Percentiles rank a stretch among this genome's conserved stretches.
phyloP scores from a whole-genome alignment of 2,113 vertebrate genomes.

The Ascaphus truei region DNA sequence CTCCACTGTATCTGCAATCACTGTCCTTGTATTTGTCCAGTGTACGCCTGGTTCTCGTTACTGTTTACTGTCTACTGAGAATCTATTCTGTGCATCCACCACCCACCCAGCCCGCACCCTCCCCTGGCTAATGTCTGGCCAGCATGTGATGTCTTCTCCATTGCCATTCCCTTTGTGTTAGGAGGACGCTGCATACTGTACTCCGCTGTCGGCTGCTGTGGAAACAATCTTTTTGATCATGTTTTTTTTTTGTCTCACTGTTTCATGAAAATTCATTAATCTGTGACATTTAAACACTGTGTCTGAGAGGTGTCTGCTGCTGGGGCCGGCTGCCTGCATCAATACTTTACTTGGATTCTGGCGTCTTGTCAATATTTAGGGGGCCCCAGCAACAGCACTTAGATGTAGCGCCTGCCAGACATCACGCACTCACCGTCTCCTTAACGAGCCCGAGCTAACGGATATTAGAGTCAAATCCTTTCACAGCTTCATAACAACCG shows the following conservation, averaged over 20 bases:
- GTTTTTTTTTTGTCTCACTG: slow-evolving; percentile 30
- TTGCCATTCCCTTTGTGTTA: background rate
- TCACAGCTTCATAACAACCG: slow-evolving; percentile 56
- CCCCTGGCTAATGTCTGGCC: background rate
- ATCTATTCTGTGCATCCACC: background rate
- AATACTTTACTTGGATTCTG: slow-evolving; percentile 69
- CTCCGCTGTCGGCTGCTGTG: slow-evolving; percentile 49
- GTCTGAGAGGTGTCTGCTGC: slow-evolving; percentile 74
- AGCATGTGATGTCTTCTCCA: background rate
- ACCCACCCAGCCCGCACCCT: too few relatives aligned
- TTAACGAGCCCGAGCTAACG: slow-evolving; percentile 49
- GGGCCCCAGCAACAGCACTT: slow-evolving; percentile 62
- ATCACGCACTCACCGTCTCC: slow-evolving; percentile 57
- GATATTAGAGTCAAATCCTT: slow-evolving; percentile 61
- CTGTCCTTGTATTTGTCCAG: too few relatives aligned
- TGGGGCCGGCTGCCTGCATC: slow-evolving; percentile 66
- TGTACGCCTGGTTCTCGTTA: too few relatives aligned
- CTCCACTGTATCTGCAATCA: too few relatives aligned
- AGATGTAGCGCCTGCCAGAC: slow-evolving; percentile 61
- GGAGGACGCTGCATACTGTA: slow-evolving; percentile 32
- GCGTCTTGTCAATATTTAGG: slow-evolving; percentile 75
- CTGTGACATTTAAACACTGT: slow-evolving; percentile 76
- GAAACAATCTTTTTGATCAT: slow-evolving; percentile 45
- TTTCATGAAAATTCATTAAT: slow-evolving; percentile 83
- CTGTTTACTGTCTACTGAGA: too few relatives aligned